Base-by-base conservation (phyloP, 2,113 vertebrate genomes). In the Xenopus laevis region DNA sequence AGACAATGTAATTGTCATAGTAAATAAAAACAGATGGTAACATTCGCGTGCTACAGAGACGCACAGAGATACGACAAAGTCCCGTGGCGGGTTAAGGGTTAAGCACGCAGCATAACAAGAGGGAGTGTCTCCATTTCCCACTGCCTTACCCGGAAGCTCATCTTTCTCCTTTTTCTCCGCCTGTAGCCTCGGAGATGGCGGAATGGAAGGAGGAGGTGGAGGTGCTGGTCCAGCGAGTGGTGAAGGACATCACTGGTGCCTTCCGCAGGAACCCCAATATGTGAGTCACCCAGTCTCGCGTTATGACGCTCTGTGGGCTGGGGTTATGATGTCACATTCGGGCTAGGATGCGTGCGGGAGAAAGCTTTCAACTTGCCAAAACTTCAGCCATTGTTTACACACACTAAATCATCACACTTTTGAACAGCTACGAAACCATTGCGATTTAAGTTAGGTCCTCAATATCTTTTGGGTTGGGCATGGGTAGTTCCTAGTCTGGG, bases 191-290 rank as follows among this genome's bases (percentile, higher is more conserved):
- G 81, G 89, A 87, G 84, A 98, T 98, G 96, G 95, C 95, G 78
- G 95, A 95, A 89, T 92, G 88, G 65, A 92, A 90, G 77, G 94
- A 94, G 84, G 96, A 98, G 91, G 92, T 95, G 88, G 93, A 93
- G 59, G 95, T 97, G 62, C 83, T 98, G 88, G 95, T 98, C 79
- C 95, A 95, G 89, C 93, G 96, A 89, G 95, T 97, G 80, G 92
- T 98, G 74, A 98, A 96, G 93, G 96, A 98, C 83, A 95, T 98
- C 62, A 92, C 85, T 18, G 97, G 93, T 80, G 96, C 95, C 12
- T 95, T 98, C 82, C 92, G 95, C 83, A 94, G 91, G 80, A 98
- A 98, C 82, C 95, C 95, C 0, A 92, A 94, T 85, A 98, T 98
- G 96, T 97, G 83, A 92, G 95, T 84, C 46, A 10, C 7, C 40